phyloP scores from a whole-genome alignment of 2,113 vertebrate genomes.

The Tenebrosternarchus preto region DNA sequence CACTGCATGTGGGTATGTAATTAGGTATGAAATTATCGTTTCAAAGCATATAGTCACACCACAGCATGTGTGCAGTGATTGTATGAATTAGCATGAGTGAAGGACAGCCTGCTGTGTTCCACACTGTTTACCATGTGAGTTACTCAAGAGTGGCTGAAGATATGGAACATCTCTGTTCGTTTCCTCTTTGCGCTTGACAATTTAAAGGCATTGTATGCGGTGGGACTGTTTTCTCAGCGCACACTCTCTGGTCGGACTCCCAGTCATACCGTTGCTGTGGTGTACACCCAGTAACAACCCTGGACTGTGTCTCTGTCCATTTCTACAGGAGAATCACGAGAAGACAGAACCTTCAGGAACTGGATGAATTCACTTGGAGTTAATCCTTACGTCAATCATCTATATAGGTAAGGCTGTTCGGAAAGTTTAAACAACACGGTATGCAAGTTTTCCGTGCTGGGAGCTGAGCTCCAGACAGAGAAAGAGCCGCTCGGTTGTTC shows the following conservation, averaged over 20 bases:
- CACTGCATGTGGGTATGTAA: slow-evolving; percentile 25
- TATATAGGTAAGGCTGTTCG: slow-evolving; percentile 82
- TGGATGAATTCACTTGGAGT: slow-evolving; percentile 99
- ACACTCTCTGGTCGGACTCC: neutral
- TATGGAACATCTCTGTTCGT: neutral
- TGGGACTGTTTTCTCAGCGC: neutral
- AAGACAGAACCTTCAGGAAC: slow-evolving; percentile 94
- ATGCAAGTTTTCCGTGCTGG: neutral
- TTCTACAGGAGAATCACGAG: slow-evolving; percentile 84
- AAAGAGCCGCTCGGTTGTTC: no score
- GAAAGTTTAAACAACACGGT: neutral
- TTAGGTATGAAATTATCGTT: slow-evolving; percentile 1
- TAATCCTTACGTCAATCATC: slow-evolving; percentile 87
- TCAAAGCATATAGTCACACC: slow-evolving; percentile 1
- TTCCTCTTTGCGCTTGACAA: neutral
- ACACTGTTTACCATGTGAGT: neutral
- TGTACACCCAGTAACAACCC: no score
- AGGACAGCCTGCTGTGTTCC: neutral
- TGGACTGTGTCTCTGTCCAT: neutral
- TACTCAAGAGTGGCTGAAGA: neutral
- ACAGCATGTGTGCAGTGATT: slow-evolving; percentile 10
- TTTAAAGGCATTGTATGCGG: neutral
- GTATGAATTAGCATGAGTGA: neutral
- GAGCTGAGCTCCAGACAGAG: no score
- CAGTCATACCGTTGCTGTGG: neutral